Evolutionary conservation across 2,888 invertebrate genomes (phyloP).

Genomic region (Mimas tiliae): DNA sequence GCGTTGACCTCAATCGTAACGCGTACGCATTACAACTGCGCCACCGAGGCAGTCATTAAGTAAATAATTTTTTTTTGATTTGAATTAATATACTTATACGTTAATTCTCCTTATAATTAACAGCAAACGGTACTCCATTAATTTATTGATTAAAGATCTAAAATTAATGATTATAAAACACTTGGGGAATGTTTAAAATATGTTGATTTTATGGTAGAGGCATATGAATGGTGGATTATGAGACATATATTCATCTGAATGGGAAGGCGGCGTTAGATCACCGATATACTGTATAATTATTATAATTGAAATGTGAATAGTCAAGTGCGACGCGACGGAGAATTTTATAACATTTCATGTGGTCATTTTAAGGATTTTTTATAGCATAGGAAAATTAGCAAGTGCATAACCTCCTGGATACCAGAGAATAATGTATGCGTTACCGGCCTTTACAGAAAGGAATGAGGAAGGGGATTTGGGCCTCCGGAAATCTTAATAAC

Average conservation of each 20-base stretch:
- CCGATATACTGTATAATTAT: constrained; percentile 11
- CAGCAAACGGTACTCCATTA: constrained; percentile 28
- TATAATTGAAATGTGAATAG: constrained; percentile 13
- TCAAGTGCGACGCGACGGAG: background rate
- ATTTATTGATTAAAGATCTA: constrained; percentile 30
- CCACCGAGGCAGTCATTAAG: too few relatives aligned
- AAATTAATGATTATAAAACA: constrained; percentile 28
- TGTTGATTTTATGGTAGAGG: constrained; percentile 28
- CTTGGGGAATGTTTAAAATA: constrained; percentile 31
- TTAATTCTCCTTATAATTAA: constrained; percentile 31
- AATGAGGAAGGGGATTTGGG: too few relatives aligned
- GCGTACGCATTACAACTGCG: too few relatives aligned
- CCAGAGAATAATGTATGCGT: too few relatives aligned
- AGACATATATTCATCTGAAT: background rate
- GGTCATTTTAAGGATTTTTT: background rate
- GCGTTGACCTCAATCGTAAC: too few relatives aligned
- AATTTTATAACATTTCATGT: background rate
- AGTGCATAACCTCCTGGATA: too few relatives aligned
- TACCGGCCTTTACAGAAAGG: too few relatives aligned
- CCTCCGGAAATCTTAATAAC: too few relatives aligned
- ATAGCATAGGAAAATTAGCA: too few relatives aligned
- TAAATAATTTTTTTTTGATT: too few relatives aligned
- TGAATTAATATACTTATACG: too few relatives aligned
- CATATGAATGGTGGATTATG: constrained; percentile 26
- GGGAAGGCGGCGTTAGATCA: background rate